phyloP scores from a whole-genome alignment of 2,888 invertebrate genomes.

The Drosophila infuscata region DNA sequence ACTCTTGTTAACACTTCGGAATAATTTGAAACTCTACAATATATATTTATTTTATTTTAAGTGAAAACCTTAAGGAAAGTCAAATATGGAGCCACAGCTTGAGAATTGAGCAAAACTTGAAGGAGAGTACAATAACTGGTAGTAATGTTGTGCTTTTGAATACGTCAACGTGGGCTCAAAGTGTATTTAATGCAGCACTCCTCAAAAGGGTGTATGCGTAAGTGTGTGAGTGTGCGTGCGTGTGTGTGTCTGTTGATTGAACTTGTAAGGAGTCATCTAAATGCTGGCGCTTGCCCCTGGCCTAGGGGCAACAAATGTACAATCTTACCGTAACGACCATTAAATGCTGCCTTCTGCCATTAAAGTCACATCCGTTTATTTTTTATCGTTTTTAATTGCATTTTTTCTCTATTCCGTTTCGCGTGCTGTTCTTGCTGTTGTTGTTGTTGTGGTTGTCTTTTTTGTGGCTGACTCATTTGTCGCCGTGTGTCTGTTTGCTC shows the following conservation, averaged over 20 bases:
- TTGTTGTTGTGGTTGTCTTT: slow-evolving; percentile 1
- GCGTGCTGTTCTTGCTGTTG: slow-evolving; percentile 18
- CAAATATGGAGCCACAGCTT: slow-evolving; percentile 46
- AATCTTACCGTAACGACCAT: slow-evolving; percentile 52
- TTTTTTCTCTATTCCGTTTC: slow-evolving; percentile 28
- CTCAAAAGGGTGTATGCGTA: not conserved
- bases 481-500: slow-evolving; percentile 70
- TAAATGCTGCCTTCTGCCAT: slow-evolving; percentile 63
- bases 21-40: not conserved
- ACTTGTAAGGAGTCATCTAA: slow-evolving; percentile 15
- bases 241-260: slow-evolving; percentile 4
- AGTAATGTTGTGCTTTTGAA: not conserved
- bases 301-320: slow-evolving; percentile 6
- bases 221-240: not conserved
- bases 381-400: slow-evolving; percentile 81
- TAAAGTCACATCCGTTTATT: slow-evolving; percentile 72
- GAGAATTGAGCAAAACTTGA: not conserved
- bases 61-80: slow-evolving; percentile 35
- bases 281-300: slow-evolving; percentile 1
- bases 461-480: slow-evolving; percentile 69
- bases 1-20: not conserved
- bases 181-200: not conserved
- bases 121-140: not conserved
- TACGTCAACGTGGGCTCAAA: not conserved
- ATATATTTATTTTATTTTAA: not conserved